phyloP scores from a whole-genome alignment of 1,140 invertebrate genomes.

The Pseudomyrmex sp. region DNA sequence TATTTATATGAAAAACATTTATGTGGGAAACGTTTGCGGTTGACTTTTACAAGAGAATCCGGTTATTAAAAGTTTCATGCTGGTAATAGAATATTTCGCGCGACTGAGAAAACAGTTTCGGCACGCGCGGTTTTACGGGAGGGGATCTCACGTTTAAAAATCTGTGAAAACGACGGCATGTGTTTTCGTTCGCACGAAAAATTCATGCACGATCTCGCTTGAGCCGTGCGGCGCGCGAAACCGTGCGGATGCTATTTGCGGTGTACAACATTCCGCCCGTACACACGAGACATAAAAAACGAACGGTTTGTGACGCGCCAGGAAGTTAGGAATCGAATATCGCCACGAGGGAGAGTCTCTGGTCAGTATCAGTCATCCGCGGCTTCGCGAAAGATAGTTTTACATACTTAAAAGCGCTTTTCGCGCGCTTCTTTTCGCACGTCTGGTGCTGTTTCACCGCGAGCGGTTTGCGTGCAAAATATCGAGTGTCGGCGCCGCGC shows the following conservation, averaged over 20 bases:
- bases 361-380: not conserved
- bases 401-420: constrained; percentile 32
- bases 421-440: constrained; percentile 7
- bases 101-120: not conserved
- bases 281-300: not conserved
- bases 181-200: constrained; percentile 23
- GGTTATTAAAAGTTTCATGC: constrained; percentile 22
- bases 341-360: not conserved
- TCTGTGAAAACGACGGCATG: not conserved
- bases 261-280: too few species aligned
- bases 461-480: not conserved
- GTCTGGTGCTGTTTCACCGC: not conserved
- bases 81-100: constrained; percentile 4
- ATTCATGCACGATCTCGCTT: constrained; percentile 17
- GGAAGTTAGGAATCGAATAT: not conserved
- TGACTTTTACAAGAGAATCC: not conserved
- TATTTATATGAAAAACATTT: not conserved
- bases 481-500: not conserved
- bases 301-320: not conserved
- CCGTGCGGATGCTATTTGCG: not conserved
- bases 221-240: not conserved
- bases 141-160: constrained; percentile 4
- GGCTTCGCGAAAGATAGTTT: constrained; percentile 6
- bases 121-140: not conserved
- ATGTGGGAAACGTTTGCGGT: not conserved